Evolutionary conservation across 2,797 vertebrate species (phyloP).

Genomic region (Otolemur crassicaudatus): DNA sequence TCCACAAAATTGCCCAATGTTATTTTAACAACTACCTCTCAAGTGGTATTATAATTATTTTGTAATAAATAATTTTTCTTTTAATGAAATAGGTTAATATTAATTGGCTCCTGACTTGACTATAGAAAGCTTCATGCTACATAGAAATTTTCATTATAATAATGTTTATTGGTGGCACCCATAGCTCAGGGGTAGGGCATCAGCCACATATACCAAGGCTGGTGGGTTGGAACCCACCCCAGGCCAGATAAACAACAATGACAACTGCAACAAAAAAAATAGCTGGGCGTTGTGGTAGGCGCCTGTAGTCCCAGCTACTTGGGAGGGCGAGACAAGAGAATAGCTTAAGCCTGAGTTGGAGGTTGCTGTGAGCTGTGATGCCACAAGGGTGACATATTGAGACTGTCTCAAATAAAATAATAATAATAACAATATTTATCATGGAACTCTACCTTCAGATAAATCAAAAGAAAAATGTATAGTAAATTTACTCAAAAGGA

Average conservation of each 20-base stretch:
- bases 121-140: slow-evolving; percentile 8
- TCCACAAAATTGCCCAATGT: neutral
- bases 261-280: too few species aligned
- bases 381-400: too few species aligned
- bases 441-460: neutral
- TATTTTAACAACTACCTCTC: slow-evolving; percentile 43
- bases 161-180: neutral
- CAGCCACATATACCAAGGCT: too few species aligned
- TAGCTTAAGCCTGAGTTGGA: too few species aligned
- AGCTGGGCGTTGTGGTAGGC: too few species aligned
- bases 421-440: neutral
- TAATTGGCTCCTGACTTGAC: slow-evolving; percentile 12
- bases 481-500: slow-evolving; percentile 21
- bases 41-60: slow-evolving; percentile 31
- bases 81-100: slow-evolving; percentile 35
- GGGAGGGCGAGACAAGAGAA: too few species aligned
- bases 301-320: too few species aligned
- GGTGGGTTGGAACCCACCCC: too few species aligned
- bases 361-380: too few species aligned
- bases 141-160: neutral
- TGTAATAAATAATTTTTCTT: slow-evolving; percentile 36
- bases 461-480: slow-evolving; percentile 14
- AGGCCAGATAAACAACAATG: too few species aligned
- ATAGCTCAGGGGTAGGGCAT: too few species aligned
- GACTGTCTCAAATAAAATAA: too few species aligned